Evolutionary conservation across 37 sponge, comb jelly and placozoan species (phyloP).

Genomic region (Cladorhizidae sp.): DNA sequence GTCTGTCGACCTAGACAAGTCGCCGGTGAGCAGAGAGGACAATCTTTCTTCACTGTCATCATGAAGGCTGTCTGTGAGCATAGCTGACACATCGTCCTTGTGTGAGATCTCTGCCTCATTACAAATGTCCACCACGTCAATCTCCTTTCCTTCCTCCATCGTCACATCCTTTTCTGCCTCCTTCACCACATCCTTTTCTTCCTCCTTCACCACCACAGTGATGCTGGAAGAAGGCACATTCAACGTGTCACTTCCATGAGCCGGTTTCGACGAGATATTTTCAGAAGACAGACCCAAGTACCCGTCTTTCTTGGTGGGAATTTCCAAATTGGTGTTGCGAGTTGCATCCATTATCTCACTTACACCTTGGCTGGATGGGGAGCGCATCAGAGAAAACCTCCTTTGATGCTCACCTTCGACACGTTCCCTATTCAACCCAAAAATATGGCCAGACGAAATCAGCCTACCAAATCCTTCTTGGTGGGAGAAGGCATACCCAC

Average conservation of each 20-base stretch:
- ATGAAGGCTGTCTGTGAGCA: neutral
- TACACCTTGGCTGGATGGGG: neutral
- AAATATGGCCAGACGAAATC: constrained; percentile 65
- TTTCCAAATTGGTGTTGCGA: constrained; percentile 7
- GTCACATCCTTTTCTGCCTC: neutral
- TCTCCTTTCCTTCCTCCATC: neutral
- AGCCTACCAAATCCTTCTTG: constrained; percentile 73
- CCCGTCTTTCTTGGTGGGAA: too few relatives aligned
- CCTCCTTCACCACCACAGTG: neutral
- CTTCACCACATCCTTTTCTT: neutral
- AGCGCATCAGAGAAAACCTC: neutral
- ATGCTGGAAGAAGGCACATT: neutral
- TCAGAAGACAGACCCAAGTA: too few relatives aligned
- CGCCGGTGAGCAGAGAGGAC: too few relatives aligned
- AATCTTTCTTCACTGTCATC: neutral
- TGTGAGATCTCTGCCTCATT: neutral
- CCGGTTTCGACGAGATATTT: too few relatives aligned
- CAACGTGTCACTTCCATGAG: neutral
- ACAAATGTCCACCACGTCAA: neutral
- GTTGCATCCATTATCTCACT: too few relatives aligned
- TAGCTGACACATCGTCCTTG: too few relatives aligned
- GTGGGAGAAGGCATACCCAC: constrained; percentile 88
- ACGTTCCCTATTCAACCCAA: constrained; percentile 16
- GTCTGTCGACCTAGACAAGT: too few relatives aligned
- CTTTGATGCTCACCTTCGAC: constrained; percentile 26